These are phyloP conservation scores for Conistra vaccinii DNA, from an alignment of 2,888 invertebrate genomes.

Conservation along the genomic window DNA sequence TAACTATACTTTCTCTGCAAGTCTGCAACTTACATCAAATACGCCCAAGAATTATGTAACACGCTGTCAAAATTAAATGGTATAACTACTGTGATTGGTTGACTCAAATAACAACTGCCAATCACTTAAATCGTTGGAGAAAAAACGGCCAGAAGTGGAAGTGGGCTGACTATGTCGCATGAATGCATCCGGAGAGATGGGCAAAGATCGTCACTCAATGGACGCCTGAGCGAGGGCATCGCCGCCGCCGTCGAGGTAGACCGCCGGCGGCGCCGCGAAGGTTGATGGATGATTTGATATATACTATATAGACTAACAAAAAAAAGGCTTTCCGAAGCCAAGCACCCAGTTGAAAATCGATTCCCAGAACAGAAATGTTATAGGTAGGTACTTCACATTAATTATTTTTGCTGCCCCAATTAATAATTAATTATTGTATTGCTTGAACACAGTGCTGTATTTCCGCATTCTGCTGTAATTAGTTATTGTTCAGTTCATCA, in stretches of 20 bases:
- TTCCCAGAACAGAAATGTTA: not conserved
- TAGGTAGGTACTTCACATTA: too few species aligned
- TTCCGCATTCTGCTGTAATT: constrained; percentile 55
- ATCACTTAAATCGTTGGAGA: not conserved
- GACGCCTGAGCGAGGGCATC: not conserved
- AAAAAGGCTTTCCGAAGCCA: not conserved
- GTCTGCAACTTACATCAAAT: not conserved
- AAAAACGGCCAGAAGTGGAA: not conserved
- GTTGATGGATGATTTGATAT: too few species aligned
- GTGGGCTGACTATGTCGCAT: not conserved
- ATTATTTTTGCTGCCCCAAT: not conserved
- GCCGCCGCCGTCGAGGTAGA: not conserved
- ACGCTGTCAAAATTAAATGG: not conserved
- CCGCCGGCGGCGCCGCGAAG: too few species aligned
- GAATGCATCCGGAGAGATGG: not conserved
- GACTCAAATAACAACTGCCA: not conserved
- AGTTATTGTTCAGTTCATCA: constrained; percentile 32
- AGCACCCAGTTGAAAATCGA: not conserved
- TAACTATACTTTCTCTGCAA: too few species aligned
- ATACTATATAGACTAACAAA: not conserved
- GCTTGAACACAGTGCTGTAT: constrained; percentile 10
- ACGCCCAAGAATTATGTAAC: not conserved
- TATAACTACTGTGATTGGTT: not conserved
- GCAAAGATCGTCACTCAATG: not conserved
- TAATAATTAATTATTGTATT: constrained; percentile 16